Conservation (phyloP, 2,888 invertebrate species). For the Tryphoninae sp. region DNA sequence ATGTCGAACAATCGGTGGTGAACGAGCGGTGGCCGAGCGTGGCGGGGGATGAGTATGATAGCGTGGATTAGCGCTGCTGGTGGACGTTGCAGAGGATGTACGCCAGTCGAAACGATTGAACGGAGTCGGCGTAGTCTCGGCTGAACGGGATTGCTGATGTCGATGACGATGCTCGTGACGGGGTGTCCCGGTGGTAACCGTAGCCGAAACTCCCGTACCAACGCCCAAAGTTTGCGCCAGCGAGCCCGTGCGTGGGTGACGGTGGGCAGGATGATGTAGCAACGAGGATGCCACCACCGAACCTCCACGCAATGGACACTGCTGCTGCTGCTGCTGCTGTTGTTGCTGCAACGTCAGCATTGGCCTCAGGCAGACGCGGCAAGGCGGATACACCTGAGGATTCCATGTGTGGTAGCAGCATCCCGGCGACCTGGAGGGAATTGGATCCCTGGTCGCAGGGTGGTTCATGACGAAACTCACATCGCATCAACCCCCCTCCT, state of each 20-base stretch:
- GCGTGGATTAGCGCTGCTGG: slow-evolving; percentile 53
- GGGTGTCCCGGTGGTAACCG: slow-evolving; percentile 45
- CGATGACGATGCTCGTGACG: slow-evolving; percentile 59
- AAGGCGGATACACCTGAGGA: slow-evolving; percentile 75
- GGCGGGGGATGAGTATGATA: slow-evolving; percentile 70
- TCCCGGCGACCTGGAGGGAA: slow-evolving; percentile 80
- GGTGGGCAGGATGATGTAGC: slow-evolving; percentile 51
- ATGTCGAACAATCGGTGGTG: slow-evolving; percentile 47
- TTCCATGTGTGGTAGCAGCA: slow-evolving; percentile 79
- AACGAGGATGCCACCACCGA: slow-evolving; percentile 67
- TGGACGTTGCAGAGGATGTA: slow-evolving; percentile 61
- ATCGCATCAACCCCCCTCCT: slow-evolving; percentile 73
- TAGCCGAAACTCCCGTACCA: slow-evolving; percentile 22
- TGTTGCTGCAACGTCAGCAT: slow-evolving; percentile 73
- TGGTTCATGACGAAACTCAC: slow-evolving; percentile 80
- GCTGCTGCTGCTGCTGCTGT: slow-evolving; percentile 56
- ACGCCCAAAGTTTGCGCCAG: slow-evolving; percentile 26
- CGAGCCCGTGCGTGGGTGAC: slow-evolving; percentile 38
- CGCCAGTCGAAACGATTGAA: slow-evolving; percentile 67
- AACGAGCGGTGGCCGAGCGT: slow-evolving; percentile 56
- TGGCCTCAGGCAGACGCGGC: slow-evolving; percentile 77
- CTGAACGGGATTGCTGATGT: slow-evolving; percentile 64
- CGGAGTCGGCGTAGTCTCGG: slow-evolving; percentile 65
- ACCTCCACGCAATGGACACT: slow-evolving; percentile 55
- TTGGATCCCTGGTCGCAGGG: slow-evolving; percentile 80